Conservation (phyloP, 2,888 invertebrate species). For the Mactromeris polynyma region DNA sequence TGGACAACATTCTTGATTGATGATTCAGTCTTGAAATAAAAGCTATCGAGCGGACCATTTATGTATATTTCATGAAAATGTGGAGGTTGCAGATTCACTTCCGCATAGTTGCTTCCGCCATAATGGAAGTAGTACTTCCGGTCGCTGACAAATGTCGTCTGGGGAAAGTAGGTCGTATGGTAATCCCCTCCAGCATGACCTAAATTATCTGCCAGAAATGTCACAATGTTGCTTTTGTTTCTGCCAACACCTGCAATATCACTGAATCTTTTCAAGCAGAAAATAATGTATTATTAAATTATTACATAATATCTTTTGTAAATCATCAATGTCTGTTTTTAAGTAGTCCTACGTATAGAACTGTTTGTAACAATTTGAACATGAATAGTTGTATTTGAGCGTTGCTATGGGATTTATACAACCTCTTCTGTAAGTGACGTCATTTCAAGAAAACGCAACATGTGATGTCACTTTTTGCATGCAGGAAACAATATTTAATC, state of each 20-base stretch:
- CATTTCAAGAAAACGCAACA: too few species aligned
- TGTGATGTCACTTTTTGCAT: too few species aligned
- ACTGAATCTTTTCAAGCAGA: too few species aligned
- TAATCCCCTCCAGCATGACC: constrained; percentile 79
- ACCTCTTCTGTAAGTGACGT: too few species aligned
- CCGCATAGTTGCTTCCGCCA: constrained; percentile 75
- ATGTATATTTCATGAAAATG: constrained; percentile 78
- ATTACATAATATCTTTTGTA: too few species aligned
- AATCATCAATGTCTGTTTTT: too few species aligned
- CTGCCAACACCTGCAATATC: constrained; percentile 83
- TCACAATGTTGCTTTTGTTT: constrained; percentile 79
- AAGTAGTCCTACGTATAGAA: too few species aligned
- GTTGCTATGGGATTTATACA: too few species aligned
- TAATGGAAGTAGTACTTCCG: constrained; percentile 80
- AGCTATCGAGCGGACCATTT: constrained; percentile 56
- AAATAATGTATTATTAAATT: too few species aligned
- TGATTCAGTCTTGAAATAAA: constrained; percentile 69
- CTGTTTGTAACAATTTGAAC: too few species aligned
- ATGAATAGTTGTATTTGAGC: too few species aligned
- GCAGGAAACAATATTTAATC: too few species aligned
- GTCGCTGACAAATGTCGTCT: constrained; percentile 80
- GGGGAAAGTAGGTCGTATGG: constrained; percentile 83
- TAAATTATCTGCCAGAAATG: constrained; percentile 77
- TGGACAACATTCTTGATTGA: constrained; percentile 61
- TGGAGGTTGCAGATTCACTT: constrained; percentile 77